Percentiles rank a stretch among this genome's conserved stretches.
phyloP scores from a whole-genome alignment of 2,797 vertebrate species.

The Eidolon dupreanum region DNA sequence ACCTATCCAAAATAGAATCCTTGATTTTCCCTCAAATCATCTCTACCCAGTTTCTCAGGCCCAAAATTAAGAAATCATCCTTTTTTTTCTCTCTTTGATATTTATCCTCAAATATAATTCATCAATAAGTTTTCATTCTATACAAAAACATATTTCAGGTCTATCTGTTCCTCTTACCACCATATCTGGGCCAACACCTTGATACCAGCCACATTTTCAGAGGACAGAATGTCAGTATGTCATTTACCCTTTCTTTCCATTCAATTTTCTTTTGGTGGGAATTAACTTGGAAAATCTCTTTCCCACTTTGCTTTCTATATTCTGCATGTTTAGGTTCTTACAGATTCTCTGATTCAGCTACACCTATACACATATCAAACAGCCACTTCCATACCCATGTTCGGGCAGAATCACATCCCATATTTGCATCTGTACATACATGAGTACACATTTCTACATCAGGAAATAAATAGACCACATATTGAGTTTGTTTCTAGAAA shows the following conservation, averaged over 20 bases:
- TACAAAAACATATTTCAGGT: neutral
- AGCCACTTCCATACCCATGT: neutral
- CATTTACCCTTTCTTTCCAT: neutral
- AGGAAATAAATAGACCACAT: neutral
- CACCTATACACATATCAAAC: fast-evolving
- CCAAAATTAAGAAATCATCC: neutral
- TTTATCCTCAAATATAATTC: neutral
- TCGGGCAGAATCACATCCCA: neutral
- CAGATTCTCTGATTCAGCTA: neutral
- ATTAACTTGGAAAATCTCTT: conserved; percentile 10
- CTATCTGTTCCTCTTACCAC: neutral
- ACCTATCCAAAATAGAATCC: neutral
- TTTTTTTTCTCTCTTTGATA: neutral
- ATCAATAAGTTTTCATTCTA: neutral
- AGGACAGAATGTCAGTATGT: neutral
- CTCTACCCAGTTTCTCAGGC: neutral
- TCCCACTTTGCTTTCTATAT: neutral
- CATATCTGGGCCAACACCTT: neutral
- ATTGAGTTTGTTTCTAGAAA: neutral
- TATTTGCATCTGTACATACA: neutral
- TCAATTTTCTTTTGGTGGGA: neutral
- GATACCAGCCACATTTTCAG: neutral
- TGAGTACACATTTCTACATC: neutral
- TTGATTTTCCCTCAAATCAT: neutral
- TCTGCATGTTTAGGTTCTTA: neutral